Evolutionary conservation across 2,113 vertebrate species (phyloP).

Genomic region (Mixornis gularis): DNA sequence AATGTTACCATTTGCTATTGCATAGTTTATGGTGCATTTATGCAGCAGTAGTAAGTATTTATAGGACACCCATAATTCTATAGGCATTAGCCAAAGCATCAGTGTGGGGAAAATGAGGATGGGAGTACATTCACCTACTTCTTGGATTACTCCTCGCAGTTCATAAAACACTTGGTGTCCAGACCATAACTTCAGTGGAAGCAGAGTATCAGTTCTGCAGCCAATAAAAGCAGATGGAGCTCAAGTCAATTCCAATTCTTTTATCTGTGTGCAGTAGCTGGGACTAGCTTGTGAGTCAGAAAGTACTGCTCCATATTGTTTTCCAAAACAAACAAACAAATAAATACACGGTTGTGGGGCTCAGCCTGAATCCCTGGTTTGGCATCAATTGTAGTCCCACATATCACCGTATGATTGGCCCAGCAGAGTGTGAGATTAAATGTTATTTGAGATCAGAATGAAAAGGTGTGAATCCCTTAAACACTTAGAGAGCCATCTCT

Average conservation of each 20-base stretch:
- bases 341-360: neutral
- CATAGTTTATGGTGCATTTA: neutral
- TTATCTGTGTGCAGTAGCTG: neutral
- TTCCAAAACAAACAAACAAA: neutral
- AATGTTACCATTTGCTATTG: neutral
- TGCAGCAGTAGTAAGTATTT: neutral
- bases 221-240: neutral
- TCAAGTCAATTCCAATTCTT: neutral
- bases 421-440: neutral
- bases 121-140: neutral
- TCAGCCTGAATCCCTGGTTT: neutral
- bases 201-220: neutral
- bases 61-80: neutral
- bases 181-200: neutral
- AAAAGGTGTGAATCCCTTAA: neutral
- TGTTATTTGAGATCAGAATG: neutral
- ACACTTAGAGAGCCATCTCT: neutral
- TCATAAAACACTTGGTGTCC: constrained; percentile 4
- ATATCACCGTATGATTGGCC: neutral
- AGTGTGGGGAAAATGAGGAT: neutral
- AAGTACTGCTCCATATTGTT: neutral
- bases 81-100: neutral
- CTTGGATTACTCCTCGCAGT: neutral
- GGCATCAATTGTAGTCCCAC: fast-evolving
- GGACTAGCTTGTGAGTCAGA: neutral